Base-by-base conservation (phyloP, 2,888 invertebrate genomes). In the Erannis defoliaria region DNA sequence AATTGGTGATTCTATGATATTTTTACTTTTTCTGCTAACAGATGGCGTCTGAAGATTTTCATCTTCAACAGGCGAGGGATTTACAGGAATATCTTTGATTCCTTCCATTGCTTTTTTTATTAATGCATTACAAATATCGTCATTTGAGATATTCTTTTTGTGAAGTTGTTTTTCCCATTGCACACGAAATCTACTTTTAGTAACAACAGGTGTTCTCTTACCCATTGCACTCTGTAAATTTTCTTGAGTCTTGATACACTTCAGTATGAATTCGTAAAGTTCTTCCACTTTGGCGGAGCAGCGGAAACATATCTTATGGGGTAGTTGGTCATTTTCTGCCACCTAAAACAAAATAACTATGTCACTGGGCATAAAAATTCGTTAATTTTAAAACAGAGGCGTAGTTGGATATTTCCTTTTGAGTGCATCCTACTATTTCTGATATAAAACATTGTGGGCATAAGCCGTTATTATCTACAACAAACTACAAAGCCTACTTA, bases 231-330 rank as follows among this genome's bases (percentile, higher is more conserved):
- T 79, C 1, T 80, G 74, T 49, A 93, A 73, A 66, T 71, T 92
- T 38, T 87, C 80, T 75, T 93, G 93, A 1, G 91, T 88, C 70
- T 80, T 87, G 40, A 88, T 77, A 82, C 93, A 93, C 74, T 85
- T 93, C 43, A 92, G 85, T 45, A 90, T 81, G 75, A 93, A 93
- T 70, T 93, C 93, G 76, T 89, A 74, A 4, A 93, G 77, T 67
- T 93, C 93, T 71, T 93, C 90, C 23, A 93, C 81, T 71, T 93
- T 93, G 12, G 93, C 93, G 56, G 93, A 93, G 66, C 93, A 93
- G 14, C 93, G 81, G 67, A 91, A 93, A 71, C 93, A 93, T 58
- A 93, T 91, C 82, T 90, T 93, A 68, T 93, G 91, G n/a, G 93
- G 93, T 1, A 93, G 77, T 37, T 90, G 89, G 78, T 93, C 93